Conservation (phyloP, 2,888 invertebrate species). For the Thymelicus lineola region DNA sequence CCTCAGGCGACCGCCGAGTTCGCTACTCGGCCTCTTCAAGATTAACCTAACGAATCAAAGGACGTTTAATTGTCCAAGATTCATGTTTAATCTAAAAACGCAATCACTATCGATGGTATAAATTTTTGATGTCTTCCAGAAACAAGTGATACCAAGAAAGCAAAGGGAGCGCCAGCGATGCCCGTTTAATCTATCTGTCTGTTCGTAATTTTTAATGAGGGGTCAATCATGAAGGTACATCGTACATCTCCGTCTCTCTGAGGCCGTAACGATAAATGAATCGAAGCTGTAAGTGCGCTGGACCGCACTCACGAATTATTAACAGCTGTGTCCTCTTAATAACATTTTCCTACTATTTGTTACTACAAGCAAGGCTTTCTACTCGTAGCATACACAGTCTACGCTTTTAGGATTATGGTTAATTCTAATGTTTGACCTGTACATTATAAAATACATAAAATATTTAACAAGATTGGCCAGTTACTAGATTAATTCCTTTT, state of each 20-base stretch:
- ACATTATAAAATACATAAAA: constrained; percentile 21
- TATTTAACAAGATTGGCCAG: constrained; percentile 61
- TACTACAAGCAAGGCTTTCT: constrained; percentile 31
- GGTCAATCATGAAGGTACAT: constrained; percentile 84
- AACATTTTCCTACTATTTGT: constrained; percentile 44
- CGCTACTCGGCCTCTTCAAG: constrained; percentile 66
- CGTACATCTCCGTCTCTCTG: constrained; percentile 80
- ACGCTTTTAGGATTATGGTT: constrained; percentile 11
- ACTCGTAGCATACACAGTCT: constrained; percentile 13
- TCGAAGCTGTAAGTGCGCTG: constrained; percentile 76
- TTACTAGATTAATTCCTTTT: constrained; percentile 67
- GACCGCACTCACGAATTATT: constrained; percentile 86
- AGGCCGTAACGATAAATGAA: constrained; percentile 83
- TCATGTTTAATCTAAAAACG: constrained; percentile 65
- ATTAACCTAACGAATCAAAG: constrained; percentile 83
- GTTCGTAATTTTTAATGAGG: constrained; percentile 85
- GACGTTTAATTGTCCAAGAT: constrained; percentile 64
- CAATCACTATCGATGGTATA: constrained; percentile 72
- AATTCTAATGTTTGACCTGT: constrained; percentile 24
- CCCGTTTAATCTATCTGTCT: constrained; percentile 70
- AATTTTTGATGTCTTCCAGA: constrained; percentile 74
- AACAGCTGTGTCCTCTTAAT: constrained; percentile 68
- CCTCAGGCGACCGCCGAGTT: constrained; percentile 80
- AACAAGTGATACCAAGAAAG: constrained; percentile 78
- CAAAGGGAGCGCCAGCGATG: constrained; percentile 61